These are phyloP conservation scores for Calameuta idolon DNA, from an alignment of 2,888 invertebrate genomes.

Conservation along the genomic window DNA sequence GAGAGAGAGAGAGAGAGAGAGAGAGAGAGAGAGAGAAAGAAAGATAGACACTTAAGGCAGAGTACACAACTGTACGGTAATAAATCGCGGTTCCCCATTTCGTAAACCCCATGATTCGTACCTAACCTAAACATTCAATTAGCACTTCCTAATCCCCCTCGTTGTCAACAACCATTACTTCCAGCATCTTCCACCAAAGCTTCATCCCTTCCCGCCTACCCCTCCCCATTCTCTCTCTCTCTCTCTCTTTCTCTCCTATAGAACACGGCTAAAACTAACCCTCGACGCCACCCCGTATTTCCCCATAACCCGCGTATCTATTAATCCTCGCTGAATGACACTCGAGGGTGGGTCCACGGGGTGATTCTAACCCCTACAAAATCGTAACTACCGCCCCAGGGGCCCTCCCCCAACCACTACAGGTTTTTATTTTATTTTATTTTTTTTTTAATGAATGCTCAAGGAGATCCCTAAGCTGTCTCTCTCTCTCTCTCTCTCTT, in stretches of 20 bases:
- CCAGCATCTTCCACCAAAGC: conserved; percentile 60
- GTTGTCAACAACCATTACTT: conserved; percentile 67
- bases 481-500: no score
- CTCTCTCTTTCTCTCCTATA: conserved; percentile 30
- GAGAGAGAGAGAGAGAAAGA: no score
- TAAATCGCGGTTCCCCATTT: conserved; percentile 47
- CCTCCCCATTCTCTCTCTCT: conserved; percentile 35
- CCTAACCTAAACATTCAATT: conserved; percentile 65
- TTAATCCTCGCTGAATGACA: conserved; percentile 64
- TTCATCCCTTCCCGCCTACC: conserved; percentile 31
- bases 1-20: no score
- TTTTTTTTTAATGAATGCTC: conserved; percentile 57
- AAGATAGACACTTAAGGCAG: no score
- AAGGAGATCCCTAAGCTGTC: conserved; percentile 44
- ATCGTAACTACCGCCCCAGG: conserved; percentile 50
- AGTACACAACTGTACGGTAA: conserved; percentile 28
- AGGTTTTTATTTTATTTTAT: conserved; percentile 38
- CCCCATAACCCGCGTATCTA: conserved; percentile 47
- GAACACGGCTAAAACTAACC: no score
- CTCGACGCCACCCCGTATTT: no score
- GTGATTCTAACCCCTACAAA: conserved; percentile 54
- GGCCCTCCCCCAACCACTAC: conserved; percentile 41
- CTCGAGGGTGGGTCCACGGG: conserved; percentile 56
- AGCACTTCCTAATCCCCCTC: conserved; percentile 64
- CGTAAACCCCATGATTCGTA: conserved; percentile 22